These are phyloP conservation scores for Calycopis cecrops DNA, from an alignment of 1,140 invertebrate species.

Conservation along the genomic window DNA sequence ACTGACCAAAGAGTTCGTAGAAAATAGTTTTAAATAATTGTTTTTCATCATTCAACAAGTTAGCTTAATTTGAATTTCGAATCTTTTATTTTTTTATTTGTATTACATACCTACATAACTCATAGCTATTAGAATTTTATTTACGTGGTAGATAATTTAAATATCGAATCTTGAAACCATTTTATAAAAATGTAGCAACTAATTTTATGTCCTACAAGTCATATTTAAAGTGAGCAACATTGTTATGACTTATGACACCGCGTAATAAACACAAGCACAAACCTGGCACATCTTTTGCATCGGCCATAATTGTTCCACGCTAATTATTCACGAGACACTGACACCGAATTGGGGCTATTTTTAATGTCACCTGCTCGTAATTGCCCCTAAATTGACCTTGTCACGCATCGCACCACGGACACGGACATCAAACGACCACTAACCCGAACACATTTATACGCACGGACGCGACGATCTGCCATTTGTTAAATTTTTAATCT, in stretches of 20 bases:
- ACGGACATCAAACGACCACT: slow-evolving; percentile 20
- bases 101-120: no score
- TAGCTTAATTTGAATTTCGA: no score
- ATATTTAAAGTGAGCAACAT: neutral
- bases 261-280: slow-evolving; percentile 15
- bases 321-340: slow-evolving; percentile 19
- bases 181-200: no score
- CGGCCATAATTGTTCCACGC: slow-evolving; percentile 29
- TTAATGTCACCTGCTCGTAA: slow-evolving; percentile 35
- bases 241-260: neutral
- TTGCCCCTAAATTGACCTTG: slow-evolving; percentile 40
- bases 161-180: no score
- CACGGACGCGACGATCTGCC: slow-evolving; percentile 1
- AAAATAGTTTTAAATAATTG: no score
- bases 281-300: slow-evolving; percentile 39
- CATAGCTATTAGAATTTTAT: no score
- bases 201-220: neutral
- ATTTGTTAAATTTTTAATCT: slow-evolving; percentile 19
- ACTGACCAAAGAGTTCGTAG: no score
- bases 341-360: slow-evolving; percentile 25
- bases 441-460: slow-evolving; percentile 10
- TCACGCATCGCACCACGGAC: slow-evolving; percentile 35
- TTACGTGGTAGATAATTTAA: neutral
- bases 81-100: no score
- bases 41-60: no score